Conservation (phyloP, 2,797 vertebrate species). For the Tenualosa thibaudeaui region DNA sequence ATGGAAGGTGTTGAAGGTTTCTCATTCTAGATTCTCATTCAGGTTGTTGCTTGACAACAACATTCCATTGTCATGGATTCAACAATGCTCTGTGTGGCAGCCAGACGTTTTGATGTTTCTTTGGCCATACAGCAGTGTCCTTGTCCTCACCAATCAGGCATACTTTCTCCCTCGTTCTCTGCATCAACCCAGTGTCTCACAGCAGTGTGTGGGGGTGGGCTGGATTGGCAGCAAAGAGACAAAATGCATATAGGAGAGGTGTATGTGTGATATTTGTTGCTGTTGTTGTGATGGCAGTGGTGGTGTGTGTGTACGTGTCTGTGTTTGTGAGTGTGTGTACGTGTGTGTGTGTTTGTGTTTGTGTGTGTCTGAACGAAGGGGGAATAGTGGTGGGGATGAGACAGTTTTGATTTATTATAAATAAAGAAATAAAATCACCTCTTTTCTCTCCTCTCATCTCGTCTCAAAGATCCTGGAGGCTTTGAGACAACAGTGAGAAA, state of each 20-base stretch:
- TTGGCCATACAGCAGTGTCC: background rate
- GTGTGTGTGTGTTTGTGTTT: background rate
- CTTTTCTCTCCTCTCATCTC: background rate
- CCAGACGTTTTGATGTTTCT: background rate
- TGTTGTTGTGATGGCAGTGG: background rate
- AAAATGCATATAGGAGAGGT: background rate
- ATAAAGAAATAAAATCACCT: background rate
- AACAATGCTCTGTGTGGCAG: background rate
- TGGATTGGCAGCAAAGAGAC: background rate
- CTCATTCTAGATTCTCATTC: background rate
- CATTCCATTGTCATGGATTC: background rate
- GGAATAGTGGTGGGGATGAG: background rate
- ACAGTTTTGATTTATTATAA: background rate
- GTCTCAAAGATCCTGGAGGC: background rate
- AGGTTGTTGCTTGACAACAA: constrained; percentile 19
- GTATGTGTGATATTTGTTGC: background rate
- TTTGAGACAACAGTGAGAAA: background rate
- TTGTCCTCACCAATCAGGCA: background rate
- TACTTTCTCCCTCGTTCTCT: background rate
- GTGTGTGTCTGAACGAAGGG: background rate
- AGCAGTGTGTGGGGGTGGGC: constrained; percentile 16
- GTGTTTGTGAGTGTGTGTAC: background rate
- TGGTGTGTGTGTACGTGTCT: background rate
- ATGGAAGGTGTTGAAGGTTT: too few relatives aligned
- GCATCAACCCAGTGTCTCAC: background rate